phyloP scores from a whole-genome alignment of 1,140 invertebrate species.

The Meteorus sp. region DNA sequence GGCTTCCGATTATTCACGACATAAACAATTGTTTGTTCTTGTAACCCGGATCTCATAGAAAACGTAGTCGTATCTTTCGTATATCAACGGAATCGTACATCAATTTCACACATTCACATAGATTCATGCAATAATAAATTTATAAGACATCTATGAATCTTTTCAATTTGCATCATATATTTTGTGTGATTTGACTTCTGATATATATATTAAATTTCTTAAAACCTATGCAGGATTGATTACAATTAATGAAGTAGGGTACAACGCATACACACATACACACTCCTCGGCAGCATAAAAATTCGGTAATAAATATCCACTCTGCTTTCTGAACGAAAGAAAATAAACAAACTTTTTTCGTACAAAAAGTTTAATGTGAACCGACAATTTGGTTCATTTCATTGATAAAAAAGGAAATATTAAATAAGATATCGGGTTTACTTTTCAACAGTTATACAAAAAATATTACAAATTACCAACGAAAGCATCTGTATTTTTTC shows the following conservation, averaged over 20 bases:
- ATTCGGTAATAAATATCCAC: constrained; percentile 6
- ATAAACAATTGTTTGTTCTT: too few relatives aligned
- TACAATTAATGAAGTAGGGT: constrained; percentile 33
- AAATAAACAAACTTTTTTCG: constrained; percentile 12
- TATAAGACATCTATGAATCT: not conserved
- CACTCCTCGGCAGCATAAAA: not conserved
- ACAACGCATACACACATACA: too few relatives aligned
- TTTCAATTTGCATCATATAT: constrained; percentile 31
- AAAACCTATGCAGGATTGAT: constrained; percentile 38
- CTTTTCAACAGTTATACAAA: too few relatives aligned
- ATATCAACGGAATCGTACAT: not conserved
- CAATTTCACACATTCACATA: not conserved
- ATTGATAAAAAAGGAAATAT: too few relatives aligned
- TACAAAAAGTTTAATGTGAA: too few relatives aligned
- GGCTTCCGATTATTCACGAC: too few relatives aligned
- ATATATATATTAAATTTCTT: constrained; percentile 50
- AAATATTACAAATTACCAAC: too few relatives aligned
- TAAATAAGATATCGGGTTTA: too few relatives aligned
- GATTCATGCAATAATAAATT: not conserved
- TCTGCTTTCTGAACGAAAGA: not conserved
- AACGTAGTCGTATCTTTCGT: too few relatives aligned
- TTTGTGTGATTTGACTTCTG: constrained; percentile 32
- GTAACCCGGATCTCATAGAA: too few relatives aligned
- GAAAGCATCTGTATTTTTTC: too few relatives aligned
- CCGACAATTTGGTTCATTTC: too few relatives aligned